Conservation (phyloP, 2,888 invertebrate species). For the Hemithea aestivaria region DNA sequence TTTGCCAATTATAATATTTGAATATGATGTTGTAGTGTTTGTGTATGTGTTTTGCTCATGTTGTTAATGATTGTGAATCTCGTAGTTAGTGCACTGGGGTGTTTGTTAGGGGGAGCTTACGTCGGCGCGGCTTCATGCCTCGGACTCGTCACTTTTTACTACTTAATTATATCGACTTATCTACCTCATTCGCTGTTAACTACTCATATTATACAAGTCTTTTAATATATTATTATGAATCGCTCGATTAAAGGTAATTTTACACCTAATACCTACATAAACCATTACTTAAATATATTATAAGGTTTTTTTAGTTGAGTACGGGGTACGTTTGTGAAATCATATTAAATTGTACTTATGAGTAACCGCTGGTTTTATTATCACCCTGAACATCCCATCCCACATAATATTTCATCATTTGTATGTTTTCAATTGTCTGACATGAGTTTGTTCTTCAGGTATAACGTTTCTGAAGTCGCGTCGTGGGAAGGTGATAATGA, state of each 20-base stretch:
- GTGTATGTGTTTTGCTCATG: conserved; percentile 43
- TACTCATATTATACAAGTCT: conserved; percentile 57
- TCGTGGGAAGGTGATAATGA: conserved; percentile 75
- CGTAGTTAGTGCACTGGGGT: conserved; percentile 42
- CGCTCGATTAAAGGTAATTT: conserved; percentile 54
- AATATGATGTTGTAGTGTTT: conserved; percentile 29
- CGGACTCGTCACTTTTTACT: conserved; percentile 35
- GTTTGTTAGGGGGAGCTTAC: no score
- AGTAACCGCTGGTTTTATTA: conserved; percentile 72
- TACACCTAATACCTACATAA: conserved; percentile 66
- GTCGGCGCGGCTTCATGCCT: conserved; percentile 55
- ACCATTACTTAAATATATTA: conserved; percentile 56
- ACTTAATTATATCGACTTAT: conserved; percentile 45
- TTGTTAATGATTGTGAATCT: conserved; percentile 60
- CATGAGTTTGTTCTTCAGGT: conserved; percentile 58
- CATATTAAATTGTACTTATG: conserved; percentile 77
- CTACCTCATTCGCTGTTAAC: conserved; percentile 69
- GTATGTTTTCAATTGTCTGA: conserved; percentile 39
- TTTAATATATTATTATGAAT: conserved; percentile 43
- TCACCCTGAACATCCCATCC: conserved; percentile 1
- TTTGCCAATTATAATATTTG: conserved; percentile 29
- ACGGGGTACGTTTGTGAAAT: conserved; percentile 76
- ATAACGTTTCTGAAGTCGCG: conserved; percentile 74
- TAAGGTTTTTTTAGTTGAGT: conserved; percentile 72
- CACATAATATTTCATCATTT: neutral